Percentiles rank a stretch among this genome's conserved stretches.
Conservation (phyloP, 2,888 invertebrate genomes). For the Bombyx huttoni region DNA sequence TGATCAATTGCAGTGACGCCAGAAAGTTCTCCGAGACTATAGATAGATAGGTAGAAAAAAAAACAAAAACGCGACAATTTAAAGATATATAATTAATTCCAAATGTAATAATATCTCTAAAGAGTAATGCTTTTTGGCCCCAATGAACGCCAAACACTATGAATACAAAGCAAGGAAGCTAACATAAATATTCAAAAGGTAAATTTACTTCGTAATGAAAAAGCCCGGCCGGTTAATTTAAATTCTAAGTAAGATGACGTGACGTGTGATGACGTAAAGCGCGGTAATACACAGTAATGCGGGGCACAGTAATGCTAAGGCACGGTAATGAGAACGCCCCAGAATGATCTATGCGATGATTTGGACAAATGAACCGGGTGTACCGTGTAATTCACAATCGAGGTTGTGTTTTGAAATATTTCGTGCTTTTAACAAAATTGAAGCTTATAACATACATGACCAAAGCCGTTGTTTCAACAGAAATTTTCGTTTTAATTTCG, state of each 20-base stretch:
- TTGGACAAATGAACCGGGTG: conserved; percentile 2
- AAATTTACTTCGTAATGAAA: conserved; percentile 41
- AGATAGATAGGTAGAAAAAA: no score
- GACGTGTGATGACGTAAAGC: conserved; percentile 14
- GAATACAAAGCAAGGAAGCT: conserved; percentile 24
- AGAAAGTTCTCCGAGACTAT: no score
- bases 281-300: conserved; percentile 9
- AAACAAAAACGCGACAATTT: no score
- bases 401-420: neutral
- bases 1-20: no score
- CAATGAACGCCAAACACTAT: conserved; percentile 9
- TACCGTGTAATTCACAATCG: conserved; percentile 3
- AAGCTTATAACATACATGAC: no score
- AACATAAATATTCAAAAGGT: conserved; percentile 43
- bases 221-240: conserved; percentile 34
- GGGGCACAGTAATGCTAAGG: neutral
- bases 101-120: no score
- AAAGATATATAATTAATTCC: no score
- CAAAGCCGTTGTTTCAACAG: no score
- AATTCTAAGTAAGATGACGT: conserved; percentile 25
- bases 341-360: conserved; percentile 25
- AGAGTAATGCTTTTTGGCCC: no score
- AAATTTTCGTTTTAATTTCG: no score
- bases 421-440: neutral
- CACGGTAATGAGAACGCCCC: conserved; percentile 15